A percentile compares a stretch with the other conserved stretches of the same genome.
These are phyloP conservation scores for Ridgeia piscesae DNA, from an alignment of 1,140 invertebrate species.

Conservation along the genomic window DNA sequence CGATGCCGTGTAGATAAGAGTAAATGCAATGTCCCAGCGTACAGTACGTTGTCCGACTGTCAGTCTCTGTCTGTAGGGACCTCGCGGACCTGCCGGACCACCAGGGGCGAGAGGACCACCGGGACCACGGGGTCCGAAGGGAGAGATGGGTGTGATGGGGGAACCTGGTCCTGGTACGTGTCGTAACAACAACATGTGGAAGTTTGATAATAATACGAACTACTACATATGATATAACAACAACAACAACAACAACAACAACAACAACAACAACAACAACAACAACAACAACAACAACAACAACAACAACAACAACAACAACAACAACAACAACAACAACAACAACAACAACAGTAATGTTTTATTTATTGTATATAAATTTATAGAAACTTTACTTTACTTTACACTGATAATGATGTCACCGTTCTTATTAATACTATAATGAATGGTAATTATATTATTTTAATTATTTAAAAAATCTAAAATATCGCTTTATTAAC, in stretches of 20 bases:
- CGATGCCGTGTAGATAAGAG: too few relatives aligned
- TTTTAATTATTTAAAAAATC: too few relatives aligned
- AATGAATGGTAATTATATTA: too few relatives aligned
- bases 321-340: too few relatives aligned
- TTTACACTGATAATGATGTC: too few relatives aligned
- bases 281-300: background rate
- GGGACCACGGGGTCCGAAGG: background rate
- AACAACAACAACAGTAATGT: too few relatives aligned
- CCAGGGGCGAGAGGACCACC: background rate
- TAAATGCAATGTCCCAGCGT: background rate
- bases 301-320: too few relatives aligned
- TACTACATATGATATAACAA: background rate
- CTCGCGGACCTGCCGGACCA: slow-evolving; percentile 7
- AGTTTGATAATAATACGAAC: background rate
- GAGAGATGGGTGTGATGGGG: background rate
- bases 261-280: background rate
- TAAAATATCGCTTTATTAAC: too few relatives aligned
- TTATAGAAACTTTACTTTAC: too few relatives aligned
- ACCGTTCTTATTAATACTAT: too few relatives aligned
- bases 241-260: too few relatives aligned
- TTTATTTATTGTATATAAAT: too few relatives aligned
- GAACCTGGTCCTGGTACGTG: background rate
- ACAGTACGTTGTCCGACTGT: background rate
- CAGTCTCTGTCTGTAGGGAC: background rate
- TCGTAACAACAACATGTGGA: background rate